Percentiles rank a stretch among this genome's conserved stretches.
phyloP scores from a whole-genome alignment of 2,888 invertebrate species.

The Phasia obesa region DNA sequence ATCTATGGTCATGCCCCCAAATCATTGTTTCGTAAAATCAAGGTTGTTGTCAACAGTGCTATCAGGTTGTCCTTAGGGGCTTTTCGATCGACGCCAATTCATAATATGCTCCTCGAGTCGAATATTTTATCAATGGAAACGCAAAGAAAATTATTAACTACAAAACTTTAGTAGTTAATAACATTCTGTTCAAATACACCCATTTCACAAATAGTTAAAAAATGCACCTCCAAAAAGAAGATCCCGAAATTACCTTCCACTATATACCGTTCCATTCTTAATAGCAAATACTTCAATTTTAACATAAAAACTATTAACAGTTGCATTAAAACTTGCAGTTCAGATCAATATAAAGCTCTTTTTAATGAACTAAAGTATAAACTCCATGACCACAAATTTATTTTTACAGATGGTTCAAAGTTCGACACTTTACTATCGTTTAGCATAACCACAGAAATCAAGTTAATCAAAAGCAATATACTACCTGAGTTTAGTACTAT shows the following conservation, averaged over 20 bases:
- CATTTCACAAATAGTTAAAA: not conserved
- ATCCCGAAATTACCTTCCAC: not conserved
- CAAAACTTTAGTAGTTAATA: slow-evolving; percentile 18
- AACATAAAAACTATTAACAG: not conserved
- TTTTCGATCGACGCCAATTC: slow-evolving; percentile 51
- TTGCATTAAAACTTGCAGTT: not conserved
- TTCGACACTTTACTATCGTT: not conserved
- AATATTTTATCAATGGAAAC: slow-evolving; percentile 28
- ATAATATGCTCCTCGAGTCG: slow-evolving; percentile 53
- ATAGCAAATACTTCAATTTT: slow-evolving; percentile 5
- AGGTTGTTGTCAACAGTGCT: slow-evolving; percentile 38
- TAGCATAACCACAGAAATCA: slow-evolving; percentile 1
- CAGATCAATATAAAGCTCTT: not conserved
- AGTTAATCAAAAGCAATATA: not conserved
- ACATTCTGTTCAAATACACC: not conserved
- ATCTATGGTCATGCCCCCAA: too few relatives aligned
- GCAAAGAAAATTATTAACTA: slow-evolving; percentile 17
- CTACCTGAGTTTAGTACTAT: slow-evolving; percentile 11
- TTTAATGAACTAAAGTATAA: slow-evolving; percentile 13
- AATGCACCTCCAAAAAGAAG: not conserved
- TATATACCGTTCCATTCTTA: not conserved
- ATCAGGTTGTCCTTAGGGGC: slow-evolving; percentile 32
- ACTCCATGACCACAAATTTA: not conserved
- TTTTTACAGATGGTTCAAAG: slow-evolving; percentile 7
- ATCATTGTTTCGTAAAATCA: slow-evolving; percentile 30